Conservation (phyloP, 2,888 invertebrate species). For the Pyrrhosoma nymphula region DNA sequence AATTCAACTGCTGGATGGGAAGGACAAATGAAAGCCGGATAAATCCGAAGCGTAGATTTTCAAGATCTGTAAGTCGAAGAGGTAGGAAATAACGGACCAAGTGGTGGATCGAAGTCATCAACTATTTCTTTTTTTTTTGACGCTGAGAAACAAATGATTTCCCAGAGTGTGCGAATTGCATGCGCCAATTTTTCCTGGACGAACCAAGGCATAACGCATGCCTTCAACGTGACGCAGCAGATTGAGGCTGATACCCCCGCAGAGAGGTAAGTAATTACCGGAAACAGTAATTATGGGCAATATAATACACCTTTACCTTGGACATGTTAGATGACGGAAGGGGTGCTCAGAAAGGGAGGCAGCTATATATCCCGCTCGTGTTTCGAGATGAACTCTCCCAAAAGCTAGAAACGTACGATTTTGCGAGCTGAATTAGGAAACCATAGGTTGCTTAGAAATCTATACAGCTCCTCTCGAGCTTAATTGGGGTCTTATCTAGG, state of each 20-base stretch:
- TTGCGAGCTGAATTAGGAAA: not conserved
- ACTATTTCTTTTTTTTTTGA: not conserved
- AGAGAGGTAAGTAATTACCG: not conserved
- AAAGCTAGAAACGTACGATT: not conserved
- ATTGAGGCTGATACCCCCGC: not conserved
- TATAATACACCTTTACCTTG: not conserved
- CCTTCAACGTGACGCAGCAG: not conserved
- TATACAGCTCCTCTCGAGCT: no score
- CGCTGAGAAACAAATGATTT: not conserved
- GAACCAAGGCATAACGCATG: not conserved
- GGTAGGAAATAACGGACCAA: not conserved
- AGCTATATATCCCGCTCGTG: not conserved
- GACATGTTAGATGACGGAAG: not conserved
- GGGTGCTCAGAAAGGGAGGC: not conserved
- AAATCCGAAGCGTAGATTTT: not conserved
- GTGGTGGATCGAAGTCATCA: not conserved
- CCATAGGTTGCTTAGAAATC: no score
- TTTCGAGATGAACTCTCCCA: not conserved
- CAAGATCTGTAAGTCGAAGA: not conserved
- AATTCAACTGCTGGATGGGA: not conserved
- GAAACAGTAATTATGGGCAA: conserved; percentile 2
- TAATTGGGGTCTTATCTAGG: no score
- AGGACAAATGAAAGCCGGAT: not conserved
- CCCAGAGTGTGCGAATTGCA: not conserved
- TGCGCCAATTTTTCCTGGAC: not conserved